Percentiles rank a stretch among this genome's conserved stretches.
These are phyloP conservation scores for Acridotheres tristis DNA, from an alignment of 2,797 vertebrate genomes.

Conservation along the genomic window DNA sequence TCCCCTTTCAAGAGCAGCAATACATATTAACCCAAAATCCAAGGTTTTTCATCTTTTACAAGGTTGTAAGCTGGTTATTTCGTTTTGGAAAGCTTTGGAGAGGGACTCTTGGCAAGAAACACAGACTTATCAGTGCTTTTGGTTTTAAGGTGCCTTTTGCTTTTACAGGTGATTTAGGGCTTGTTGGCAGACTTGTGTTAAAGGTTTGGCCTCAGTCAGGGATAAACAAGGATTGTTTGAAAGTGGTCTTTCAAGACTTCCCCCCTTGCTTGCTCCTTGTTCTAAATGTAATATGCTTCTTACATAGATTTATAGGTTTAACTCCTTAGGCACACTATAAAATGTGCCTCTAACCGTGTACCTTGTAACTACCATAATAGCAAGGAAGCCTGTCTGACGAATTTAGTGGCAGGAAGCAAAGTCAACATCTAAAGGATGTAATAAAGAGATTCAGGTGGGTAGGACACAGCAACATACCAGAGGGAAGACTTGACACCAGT, in stretches of 20 bases:
- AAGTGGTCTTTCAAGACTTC: neutral
- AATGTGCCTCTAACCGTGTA: neutral
- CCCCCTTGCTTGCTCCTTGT: neutral
- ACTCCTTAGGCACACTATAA: neutral
- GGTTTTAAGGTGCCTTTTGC: neutral
- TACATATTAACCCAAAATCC: neutral
- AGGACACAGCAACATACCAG: conserved; percentile 1
- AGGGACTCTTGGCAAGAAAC: neutral
- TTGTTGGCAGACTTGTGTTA: neutral
- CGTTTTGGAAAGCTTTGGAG: neutral
- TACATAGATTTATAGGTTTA: neutral
- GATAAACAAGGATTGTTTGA: neutral
- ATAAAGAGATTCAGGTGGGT: conserved; percentile 22
- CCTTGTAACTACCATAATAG: conserved; percentile 30
- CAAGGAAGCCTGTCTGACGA: conserved; percentile 22
- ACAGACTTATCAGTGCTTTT: neutral
- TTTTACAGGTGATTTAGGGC: neutral
- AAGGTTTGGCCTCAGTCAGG: neutral
- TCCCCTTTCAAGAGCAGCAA: neutral
- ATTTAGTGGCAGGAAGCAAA: conserved; percentile 51
- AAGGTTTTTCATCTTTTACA: neutral
- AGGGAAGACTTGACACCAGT: neutral
- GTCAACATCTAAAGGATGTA: conserved; percentile 50
- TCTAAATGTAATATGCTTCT: neutral
- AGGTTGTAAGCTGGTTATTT: neutral